Base-by-base conservation (phyloP, 2,888 invertebrate genomes). In the Conops quadrifasciatus region DNA sequence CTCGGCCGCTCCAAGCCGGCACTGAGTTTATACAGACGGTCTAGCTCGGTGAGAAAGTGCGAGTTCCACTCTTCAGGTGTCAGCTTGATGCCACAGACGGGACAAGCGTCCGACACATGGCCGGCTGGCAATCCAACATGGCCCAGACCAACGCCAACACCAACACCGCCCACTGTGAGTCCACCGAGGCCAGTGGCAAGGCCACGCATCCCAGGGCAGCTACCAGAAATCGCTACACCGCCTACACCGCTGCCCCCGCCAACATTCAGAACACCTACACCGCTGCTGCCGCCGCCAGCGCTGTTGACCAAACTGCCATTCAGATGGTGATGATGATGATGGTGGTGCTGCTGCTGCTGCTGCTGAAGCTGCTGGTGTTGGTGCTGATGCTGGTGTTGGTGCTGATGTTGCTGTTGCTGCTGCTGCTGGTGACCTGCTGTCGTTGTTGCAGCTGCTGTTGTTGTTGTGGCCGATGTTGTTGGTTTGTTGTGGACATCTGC, bases 21-120 rank as follows among this genome's bases (percentile, higher is more conserved):
- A 77, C 87, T 89, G 75, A 90, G 82, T 81, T 90, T 90, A 80
- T 89, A 90, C 66, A 92, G 86, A 75, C 91, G 88, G 80, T 92
- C 92, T 77, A 92, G 85, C 84, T 92, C 92, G 79, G 90, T 89
- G 77, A 90, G 87, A 79, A 91, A 90, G 85, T 92, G 92, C 36
- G 89, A 84, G 80, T 91, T 91, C 79, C 91, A 87, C 81, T 92
- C 92, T 62, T 90, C 90, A 3, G 89, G 85, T 47, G 90, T 87
- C 73, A 92, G 87, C 59, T 91, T 89, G 65, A 91, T 85, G 9
- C 92, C 91, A 81, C 92, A 92, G 60, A 92, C 89, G 16, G 92
- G 92, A 84, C 92, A 92, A 72, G 84, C 78, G 74, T 86, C 85
- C 72, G 85, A 84, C 69, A 85, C 71, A 28, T 77, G 72, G 74